A percentile compares a stretch with the other conserved stretches of the same genome.
Evolutionary conservation across 2,888 invertebrate genomes (phyloP).

Genomic region (Lasius platythorax): DNA sequence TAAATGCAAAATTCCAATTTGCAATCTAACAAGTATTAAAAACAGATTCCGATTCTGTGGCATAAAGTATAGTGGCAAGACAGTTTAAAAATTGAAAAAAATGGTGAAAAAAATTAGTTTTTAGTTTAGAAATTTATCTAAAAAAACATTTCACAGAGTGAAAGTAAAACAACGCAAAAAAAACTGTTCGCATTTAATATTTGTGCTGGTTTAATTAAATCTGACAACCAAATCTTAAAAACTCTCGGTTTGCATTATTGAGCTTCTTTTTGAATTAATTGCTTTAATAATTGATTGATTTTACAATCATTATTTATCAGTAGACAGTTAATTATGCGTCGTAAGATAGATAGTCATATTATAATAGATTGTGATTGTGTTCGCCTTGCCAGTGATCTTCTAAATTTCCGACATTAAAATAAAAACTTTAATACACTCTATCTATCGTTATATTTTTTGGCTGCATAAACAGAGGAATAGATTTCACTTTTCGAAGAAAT

Average conservation of each 20-base stretch:
- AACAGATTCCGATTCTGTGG: neutral
- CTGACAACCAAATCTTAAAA: neutral
- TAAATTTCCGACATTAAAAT: neutral
- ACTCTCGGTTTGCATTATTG: neutral
- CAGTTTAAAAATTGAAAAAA: neutral
- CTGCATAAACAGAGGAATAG: neutral
- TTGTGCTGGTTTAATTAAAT: neutral
- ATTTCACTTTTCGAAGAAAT: neutral
- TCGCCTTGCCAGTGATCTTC: neutral
- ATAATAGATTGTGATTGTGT: neutral
- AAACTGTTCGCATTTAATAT: neutral
- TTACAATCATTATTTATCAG: neutral
- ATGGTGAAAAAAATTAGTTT: neutral
- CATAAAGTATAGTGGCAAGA: neutral
- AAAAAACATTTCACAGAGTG: neutral
- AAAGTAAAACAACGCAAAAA: neutral
- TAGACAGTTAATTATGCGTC: neutral
- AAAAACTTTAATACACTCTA: neutral
- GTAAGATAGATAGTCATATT: conserved; percentile 3
- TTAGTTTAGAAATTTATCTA: neutral
- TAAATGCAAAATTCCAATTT: neutral
- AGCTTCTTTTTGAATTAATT: neutral
- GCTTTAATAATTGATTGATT: neutral
- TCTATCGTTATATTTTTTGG: neutral
- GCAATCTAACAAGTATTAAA: neutral